Evolutionary conservation across 2,797 vertebrate genomes (phyloP), one percentile per base, ranked within the genome.

Genomic region (Geotrypetes seraphini): DNA sequence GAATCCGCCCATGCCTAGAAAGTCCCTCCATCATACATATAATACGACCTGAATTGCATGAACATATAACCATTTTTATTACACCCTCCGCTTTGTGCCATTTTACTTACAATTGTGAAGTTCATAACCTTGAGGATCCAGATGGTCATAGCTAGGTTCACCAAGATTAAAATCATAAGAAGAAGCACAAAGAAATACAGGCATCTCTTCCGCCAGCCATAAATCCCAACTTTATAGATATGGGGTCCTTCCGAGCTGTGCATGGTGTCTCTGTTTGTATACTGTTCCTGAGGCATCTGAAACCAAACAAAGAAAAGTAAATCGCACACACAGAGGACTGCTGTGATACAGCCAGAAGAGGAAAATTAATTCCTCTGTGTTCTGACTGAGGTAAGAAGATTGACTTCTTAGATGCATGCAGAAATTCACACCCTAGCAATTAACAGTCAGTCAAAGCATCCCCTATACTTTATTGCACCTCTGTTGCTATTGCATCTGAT

Each of bases 121-220:
- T 96, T 96, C 95, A 99, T 99, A 84, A 99, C 94, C 73, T 99
- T 99, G 68, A 99, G 92, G 77, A 99, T 99, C 95, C 95, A 99
- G 86, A 99, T 96, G 71, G 95, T 99, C 69, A 99, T 85, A 17
- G 93, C 93, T 74, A 99, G 80, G 82, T 99, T 99, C 85, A 97
- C 86, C 76, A 99, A 85, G 68, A 99, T 96, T 65, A 97, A 85
- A 73, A 96, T 92, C 94, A 99, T 96, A 59, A 99, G 85, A 56
- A 99, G 87, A 42, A 97, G 86, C 52, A 99, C 92, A 47, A 99
- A 95, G 81, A 99, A 94, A 78, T 99, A 99, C 64, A 99, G 89
- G 84, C 93, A 99, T 67, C 94, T 87, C 75, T 99, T 97, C 84
- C 95, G 83, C 95, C 94, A 99, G 82, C 95, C 95, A 24, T 99